Base-by-base conservation (phyloP, 1,140 invertebrate species). In the Drosophila parvula region DNA sequence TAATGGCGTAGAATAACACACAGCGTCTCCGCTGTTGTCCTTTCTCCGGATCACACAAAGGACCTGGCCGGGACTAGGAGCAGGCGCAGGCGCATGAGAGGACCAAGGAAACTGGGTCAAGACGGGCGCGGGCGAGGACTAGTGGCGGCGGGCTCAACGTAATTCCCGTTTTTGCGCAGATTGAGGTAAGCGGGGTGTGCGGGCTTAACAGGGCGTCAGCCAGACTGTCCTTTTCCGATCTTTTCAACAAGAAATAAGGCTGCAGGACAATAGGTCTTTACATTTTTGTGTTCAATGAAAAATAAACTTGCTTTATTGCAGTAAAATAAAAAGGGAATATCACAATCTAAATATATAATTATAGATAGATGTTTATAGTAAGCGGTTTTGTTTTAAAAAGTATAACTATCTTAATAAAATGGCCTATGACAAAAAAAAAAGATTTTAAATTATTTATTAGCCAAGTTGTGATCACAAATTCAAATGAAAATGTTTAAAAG, bases 1-100 rank as follows among this genome's bases (percentile, higher is more conserved):
- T 74, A 90, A 84, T 88, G 78, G 80, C 83, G 83, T 79, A 90
- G 74, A 90, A 81, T 81, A 88, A 81, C 79, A 90, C 77, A 85
- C 79, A 78, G 83, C 36, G n/a, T 53, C 11, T 36, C 1, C 40
- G 32, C n/a, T 44, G n/a, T 22, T 14, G 44, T 59, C 53, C 44
- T 30, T 48, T 60, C 45, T 63, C 11, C 11, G 47, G 30, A 38
- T n/a, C 43, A 41, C 41, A 65, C 45, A 74, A 83, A 40, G 57
- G 60, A 36, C 40, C 12, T 38, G 8, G 12, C 34, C 34, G 4
- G 51, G 51, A 38, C 51, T 38, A 68, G 55, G 30, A 36, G 50
- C 53, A 73, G 60, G 60, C 81, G 78, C 74, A 85, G 48, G 55
- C 48, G 36, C 59, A 78, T 62, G 14, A 34, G 36, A n/a, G 43